Evolutionary conservation across 2,113 vertebrate genomes (phyloP).

Genomic region (Hemiprocne comata): DNA sequence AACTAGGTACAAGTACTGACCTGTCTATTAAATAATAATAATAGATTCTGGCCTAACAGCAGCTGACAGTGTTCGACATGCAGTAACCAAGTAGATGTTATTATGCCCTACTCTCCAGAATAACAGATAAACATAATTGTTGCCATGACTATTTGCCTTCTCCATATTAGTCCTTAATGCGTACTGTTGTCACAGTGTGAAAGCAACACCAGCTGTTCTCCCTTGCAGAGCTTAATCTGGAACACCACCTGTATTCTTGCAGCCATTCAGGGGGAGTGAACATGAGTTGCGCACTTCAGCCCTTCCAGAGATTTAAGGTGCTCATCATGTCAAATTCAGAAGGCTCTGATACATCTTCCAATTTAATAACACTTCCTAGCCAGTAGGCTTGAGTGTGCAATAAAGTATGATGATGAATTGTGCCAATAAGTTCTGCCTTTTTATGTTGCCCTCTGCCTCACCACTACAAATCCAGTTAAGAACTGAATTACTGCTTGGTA

Average conservation of each 20-base stretch:
- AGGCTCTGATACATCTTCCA: neutral
- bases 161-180: accelerated
- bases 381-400: neutral
- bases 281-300: neutral
- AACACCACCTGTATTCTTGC: neutral
- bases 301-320: neutral
- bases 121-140: neutral
- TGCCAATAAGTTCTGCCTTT: constrained; percentile 43
- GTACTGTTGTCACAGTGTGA: neutral
- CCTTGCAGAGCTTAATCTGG: neutral
- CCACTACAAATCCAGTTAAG: constrained; percentile 36
- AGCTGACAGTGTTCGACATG: neutral
- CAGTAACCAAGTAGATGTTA: neutral
- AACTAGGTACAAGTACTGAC: neutral
- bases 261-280: neutral
- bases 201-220: neutral
- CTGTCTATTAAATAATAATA: neutral
- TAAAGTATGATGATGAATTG: neutral
- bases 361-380: constrained; percentile 34
- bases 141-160: neutral
- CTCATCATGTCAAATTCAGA: neutral
- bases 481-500: constrained; percentile 40
- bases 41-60: neutral
- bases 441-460: constrained; percentile 21
- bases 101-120: neutral